A percentile compares a stretch with the other conserved stretches of the same genome.
Evolutionary conservation across 2,888 invertebrate genomes (phyloP).

Genomic region (Quadroppia sp.): DNA sequence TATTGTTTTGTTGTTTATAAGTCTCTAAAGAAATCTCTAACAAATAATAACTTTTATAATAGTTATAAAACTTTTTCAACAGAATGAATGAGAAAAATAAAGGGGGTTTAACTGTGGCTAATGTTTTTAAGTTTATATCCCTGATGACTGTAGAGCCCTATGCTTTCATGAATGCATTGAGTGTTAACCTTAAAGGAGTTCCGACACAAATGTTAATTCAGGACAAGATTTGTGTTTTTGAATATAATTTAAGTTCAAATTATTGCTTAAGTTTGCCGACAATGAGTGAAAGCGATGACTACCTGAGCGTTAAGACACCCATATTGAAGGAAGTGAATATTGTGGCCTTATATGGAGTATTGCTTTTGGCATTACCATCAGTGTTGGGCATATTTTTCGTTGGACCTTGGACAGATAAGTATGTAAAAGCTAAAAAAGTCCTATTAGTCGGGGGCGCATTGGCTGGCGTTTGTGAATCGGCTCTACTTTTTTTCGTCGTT

Average conservation of each 20-base stretch:
- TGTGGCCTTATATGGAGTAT: background rate
- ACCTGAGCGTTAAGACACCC: background rate
- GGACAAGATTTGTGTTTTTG: constrained; percentile 24
- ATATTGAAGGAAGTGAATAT: constrained; percentile 7
- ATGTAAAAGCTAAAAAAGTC: background rate
- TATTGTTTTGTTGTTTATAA: too few relatives aligned
- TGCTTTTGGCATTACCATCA: background rate
- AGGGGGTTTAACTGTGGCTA: too few relatives aligned
- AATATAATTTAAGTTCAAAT: background rate
- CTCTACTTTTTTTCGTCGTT: background rate
- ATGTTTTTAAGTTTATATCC: background rate
- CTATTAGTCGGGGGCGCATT: background rate
- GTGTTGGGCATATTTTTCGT: background rate
- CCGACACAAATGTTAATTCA: constrained; percentile 30
- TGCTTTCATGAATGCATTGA: background rate
- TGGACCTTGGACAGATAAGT: background rate
- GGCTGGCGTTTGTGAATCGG: background rate
- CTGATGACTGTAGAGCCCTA: constrained; percentile 21
- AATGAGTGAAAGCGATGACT: constrained; percentile 7
- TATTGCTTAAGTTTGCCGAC: constrained; percentile 28
- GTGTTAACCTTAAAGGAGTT: background rate
- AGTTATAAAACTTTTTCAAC: too few relatives aligned
- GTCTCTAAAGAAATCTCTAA: too few relatives aligned
- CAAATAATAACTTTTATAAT: too few relatives aligned
- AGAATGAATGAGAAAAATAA: too few relatives aligned